These are phyloP conservation scores for Erebia ligea DNA, from an alignment of 2,888 invertebrate species.

Conservation along the genomic window DNA sequence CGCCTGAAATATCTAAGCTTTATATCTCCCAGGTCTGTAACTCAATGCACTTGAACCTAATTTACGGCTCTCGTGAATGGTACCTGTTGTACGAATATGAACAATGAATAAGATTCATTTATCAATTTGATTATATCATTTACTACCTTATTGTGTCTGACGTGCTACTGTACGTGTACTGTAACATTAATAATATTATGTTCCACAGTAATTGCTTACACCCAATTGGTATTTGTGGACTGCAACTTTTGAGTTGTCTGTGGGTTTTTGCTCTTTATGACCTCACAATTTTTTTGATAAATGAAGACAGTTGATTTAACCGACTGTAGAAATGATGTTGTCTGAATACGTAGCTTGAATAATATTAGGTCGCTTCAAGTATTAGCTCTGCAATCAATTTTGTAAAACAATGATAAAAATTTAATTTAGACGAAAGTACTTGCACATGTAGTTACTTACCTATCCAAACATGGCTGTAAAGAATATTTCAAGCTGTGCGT, in stretches of 20 bases:
- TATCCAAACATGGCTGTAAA: too few species aligned
- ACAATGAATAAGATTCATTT: conserved; percentile 5
- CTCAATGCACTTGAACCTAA: not conserved
- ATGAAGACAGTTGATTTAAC: too few species aligned
- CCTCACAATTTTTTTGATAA: not conserved
- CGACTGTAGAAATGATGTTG: too few species aligned
- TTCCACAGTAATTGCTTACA: not conserved
- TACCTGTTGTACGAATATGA: conserved; percentile 13
- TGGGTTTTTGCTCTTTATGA: not conserved
- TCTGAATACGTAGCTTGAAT: too few species aligned
- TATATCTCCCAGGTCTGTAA: too few species aligned
- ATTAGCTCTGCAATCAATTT: too few species aligned
- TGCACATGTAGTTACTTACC: too few species aligned
- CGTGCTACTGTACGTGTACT: not conserved
- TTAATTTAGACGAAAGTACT: too few species aligned
- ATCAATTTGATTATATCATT: conserved; percentile 1
- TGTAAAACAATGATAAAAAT: too few species aligned
- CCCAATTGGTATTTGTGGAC: not conserved
- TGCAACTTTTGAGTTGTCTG: not conserved
- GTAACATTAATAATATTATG: not conserved
- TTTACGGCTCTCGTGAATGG: conserved; percentile 15
- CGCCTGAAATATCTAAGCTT: too few species aligned
- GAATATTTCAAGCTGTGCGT: too few species aligned
- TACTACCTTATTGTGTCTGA: not conserved
- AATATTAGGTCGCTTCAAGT: too few species aligned